phyloP scores from a whole-genome alignment of 2,888 invertebrate species.

The Microctonus brassicae region DNA sequence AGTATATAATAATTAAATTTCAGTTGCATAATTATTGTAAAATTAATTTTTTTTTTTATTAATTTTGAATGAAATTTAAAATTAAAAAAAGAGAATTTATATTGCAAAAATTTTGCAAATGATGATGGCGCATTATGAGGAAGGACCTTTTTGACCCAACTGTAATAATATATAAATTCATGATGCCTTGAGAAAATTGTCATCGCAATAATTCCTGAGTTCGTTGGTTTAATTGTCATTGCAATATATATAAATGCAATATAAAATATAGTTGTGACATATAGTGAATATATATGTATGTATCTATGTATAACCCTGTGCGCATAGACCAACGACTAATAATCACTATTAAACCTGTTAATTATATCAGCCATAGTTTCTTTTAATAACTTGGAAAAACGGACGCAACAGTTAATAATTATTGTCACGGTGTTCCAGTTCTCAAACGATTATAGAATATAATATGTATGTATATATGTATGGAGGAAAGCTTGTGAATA shows the following conservation, averaged over 20 bases:
- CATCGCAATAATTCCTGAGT: neutral
- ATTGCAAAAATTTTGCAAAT: too few relatives aligned
- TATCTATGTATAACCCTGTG: slow-evolving; percentile 37
- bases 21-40: neutral
- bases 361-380: slow-evolving; percentile 57
- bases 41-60: neutral
- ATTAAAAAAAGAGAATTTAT: neutral
- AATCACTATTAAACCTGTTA: slow-evolving; percentile 61
- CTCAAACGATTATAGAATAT: slow-evolving; percentile 56
- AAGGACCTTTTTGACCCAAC: neutral
- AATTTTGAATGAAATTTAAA: too few relatives aligned
- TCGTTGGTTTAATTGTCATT: neutral
- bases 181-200: slow-evolving; percentile 27
- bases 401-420: slow-evolving; percentile 58
- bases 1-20: neutral
- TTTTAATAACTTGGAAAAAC: slow-evolving; percentile 59
- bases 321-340: slow-evolving; percentile 50
- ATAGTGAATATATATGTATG: neutral
- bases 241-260: slow-evolving; percentile 1
- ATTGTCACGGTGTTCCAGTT: slow-evolving; percentile 63
- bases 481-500: neutral
- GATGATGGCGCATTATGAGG: neutral
- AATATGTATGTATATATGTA: neutral
- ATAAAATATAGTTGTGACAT: neutral
- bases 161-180: neutral